Percentiles rank a stretch among this genome's conserved stretches.
Conservation (phyloP, 2,888 invertebrate species). For the Apodemia zela region DNA sequence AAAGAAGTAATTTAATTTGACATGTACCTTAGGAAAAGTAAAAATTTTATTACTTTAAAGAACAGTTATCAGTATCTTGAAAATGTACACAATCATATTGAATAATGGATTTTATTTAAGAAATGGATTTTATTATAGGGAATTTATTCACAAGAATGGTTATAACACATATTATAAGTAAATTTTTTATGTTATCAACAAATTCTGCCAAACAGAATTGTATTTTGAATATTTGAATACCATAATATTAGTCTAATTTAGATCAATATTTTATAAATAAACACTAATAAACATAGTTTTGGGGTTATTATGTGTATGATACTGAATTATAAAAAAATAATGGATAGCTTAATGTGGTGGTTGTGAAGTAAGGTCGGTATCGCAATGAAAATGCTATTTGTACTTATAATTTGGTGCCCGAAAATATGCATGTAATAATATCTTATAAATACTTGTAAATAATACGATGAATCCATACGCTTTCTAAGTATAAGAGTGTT, state of each 20-base stretch:
- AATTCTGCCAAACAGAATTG: not conserved
- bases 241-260: not conserved
- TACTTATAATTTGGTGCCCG: conserved; percentile 72
- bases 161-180: not conserved
- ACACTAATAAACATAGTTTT: not conserved
- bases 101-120: no score
- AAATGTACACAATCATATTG: no score
- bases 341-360: conserved; percentile 23
- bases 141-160: no score
- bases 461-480: conserved; percentile 76
- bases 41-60: not conserved
- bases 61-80: no score
- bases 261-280: not conserved
- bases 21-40: not conserved
- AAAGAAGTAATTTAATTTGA: not conserved
- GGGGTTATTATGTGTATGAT: conserved; percentile 1
- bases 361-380: conserved; percentile 19
- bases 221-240: no score
- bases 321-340: conserved; percentile 1
- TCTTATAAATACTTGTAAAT: conserved; percentile 64
- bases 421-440: conserved; percentile 61
- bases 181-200: not conserved
- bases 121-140: no score
- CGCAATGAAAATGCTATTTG: conserved; percentile 39
- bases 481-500: conserved; percentile 76